Conservation (phyloP, 2,888 invertebrate genomes). For the Lysandra bellargus region DNA sequence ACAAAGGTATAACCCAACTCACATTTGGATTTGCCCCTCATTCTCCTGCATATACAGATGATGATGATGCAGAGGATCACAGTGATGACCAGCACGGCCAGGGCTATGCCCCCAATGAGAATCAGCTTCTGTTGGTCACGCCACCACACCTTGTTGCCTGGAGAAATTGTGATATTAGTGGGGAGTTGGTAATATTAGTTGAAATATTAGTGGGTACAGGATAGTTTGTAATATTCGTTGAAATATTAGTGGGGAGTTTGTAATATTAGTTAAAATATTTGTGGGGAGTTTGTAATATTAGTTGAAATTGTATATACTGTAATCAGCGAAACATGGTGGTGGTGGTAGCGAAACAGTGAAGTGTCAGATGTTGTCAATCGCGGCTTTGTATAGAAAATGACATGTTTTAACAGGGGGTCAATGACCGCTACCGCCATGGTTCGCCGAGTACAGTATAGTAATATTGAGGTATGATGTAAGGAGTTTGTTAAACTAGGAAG, state of each 20-base stretch:
- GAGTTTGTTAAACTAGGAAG: too few relatives aligned
- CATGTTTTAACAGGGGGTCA: too few relatives aligned
- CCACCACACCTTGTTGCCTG: conserved; percentile 92
- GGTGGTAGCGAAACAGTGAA: too few relatives aligned
- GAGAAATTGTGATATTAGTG: background rate
- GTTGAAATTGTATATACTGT: background rate
- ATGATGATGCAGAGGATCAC: conserved; percentile 92
- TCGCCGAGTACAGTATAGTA: too few relatives aligned
- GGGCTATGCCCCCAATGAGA: conserved; percentile 82
- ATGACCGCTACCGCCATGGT: too few relatives aligned
- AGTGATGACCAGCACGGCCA: conserved; percentile 73
- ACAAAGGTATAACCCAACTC: conserved; percentile 82
- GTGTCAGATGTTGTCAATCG: too few relatives aligned
- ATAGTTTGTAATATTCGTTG: background rate
- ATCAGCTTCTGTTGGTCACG: conserved; percentile 89
- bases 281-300: background rate
- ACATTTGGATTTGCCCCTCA: conserved; percentile 91
- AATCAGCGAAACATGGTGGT: too few relatives aligned
- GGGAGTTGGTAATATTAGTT: background rate
- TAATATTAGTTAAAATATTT: background rate
- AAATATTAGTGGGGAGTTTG: background rate
- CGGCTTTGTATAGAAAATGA: too few relatives aligned
- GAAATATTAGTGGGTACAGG: background rate
- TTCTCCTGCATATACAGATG: conserved; percentile 90
- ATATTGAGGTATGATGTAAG: too few relatives aligned